phyloP scores from a whole-genome alignment of 2,797 vertebrate genomes.

The Melanotaenia trifasciata region DNA sequence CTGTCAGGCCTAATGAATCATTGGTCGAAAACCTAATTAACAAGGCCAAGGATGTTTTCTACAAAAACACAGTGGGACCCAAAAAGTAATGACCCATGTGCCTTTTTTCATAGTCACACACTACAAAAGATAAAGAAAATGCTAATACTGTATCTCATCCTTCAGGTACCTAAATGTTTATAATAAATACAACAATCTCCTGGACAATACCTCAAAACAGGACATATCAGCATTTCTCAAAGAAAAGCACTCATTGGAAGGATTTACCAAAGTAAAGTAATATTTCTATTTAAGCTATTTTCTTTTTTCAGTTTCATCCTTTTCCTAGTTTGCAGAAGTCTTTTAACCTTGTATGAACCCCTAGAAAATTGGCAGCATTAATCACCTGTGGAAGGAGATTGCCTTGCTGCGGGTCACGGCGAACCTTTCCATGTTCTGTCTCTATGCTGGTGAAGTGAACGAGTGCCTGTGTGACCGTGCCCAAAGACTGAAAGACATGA shows the following conservation, averaged over 20 bases:
- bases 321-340: not conserved
- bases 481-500: slow-evolving; percentile 82
- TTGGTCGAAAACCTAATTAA: slow-evolving; percentile 84
- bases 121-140: not conserved
- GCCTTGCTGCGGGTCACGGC: slow-evolving; percentile 85
- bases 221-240: slow-evolving; percentile 85
- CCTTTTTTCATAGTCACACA: not conserved
- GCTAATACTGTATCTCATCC: slow-evolving; percentile 9
- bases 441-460: slow-evolving; percentile 85
- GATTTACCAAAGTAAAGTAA: slow-evolving; percentile 81
- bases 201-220: slow-evolving; percentile 84
- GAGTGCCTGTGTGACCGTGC: slow-evolving; percentile 85
- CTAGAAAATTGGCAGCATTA: slow-evolving; percentile 87
- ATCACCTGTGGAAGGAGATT: slow-evolving; percentile 83
- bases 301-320: not conserved
- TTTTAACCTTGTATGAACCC: not conserved
- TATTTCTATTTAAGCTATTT: slow-evolving; percentile 2
- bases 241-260: slow-evolving; percentile 84
- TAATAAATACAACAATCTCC: slow-evolving; percentile 84
- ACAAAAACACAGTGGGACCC: slow-evolving; percentile 89
- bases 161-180: slow-evolving; percentile 91
- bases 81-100: slow-evolving; percentile 78
- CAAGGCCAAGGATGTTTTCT: slow-evolving; percentile 84
- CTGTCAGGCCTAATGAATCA: slow-evolving; percentile 83
- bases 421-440: slow-evolving; percentile 90